Evolutionary conservation across 2,113 vertebrate genomes (phyloP).

Genomic region (Accipiter cooperii): DNA sequence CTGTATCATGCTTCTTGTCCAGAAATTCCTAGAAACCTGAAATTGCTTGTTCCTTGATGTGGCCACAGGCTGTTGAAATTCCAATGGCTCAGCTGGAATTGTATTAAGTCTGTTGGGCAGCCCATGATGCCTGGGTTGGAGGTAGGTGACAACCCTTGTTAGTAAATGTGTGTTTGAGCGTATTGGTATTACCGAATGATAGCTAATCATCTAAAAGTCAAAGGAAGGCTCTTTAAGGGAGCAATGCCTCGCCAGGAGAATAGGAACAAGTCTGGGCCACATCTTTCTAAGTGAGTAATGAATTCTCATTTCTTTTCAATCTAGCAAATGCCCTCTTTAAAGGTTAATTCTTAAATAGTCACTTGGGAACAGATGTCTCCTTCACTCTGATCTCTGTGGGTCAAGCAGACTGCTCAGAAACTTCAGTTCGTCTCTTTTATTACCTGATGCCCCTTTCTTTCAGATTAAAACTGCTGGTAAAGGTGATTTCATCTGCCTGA

Average conservation of each 20-base stretch:
- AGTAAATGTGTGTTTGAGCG: not conserved
- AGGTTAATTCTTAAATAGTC: slow-evolving; percentile 52
- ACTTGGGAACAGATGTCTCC: not conserved
- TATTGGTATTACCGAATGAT: not conserved
- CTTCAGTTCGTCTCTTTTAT: not conserved
- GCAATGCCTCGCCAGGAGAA: not conserved
- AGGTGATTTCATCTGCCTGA: not conserved
- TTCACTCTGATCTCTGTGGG: slow-evolving; percentile 8
- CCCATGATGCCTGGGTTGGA: not conserved
- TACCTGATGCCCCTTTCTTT: not conserved
- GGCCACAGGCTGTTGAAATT: slow-evolving; percentile 4
- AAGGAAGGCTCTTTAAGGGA: not conserved
- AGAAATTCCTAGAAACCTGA: slow-evolving; percentile 22
- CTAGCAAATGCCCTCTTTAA: slow-evolving; percentile 32
- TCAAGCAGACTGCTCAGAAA: slow-evolving; percentile 1
- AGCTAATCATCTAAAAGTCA: not conserved
- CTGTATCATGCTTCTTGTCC: not conserved
- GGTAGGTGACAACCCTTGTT: not conserved
- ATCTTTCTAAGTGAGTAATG: slow-evolving; percentile 10
- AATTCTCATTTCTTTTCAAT: slow-evolving; percentile 40
- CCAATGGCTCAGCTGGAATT: not conserved
- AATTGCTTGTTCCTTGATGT: not conserved
- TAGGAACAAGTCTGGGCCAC: not conserved
- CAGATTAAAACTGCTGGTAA: not conserved
- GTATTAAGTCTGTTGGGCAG: not conserved